Base-by-base conservation (phyloP, 2,888 invertebrate genomes). In the Epirrhoe alternata region DNA sequence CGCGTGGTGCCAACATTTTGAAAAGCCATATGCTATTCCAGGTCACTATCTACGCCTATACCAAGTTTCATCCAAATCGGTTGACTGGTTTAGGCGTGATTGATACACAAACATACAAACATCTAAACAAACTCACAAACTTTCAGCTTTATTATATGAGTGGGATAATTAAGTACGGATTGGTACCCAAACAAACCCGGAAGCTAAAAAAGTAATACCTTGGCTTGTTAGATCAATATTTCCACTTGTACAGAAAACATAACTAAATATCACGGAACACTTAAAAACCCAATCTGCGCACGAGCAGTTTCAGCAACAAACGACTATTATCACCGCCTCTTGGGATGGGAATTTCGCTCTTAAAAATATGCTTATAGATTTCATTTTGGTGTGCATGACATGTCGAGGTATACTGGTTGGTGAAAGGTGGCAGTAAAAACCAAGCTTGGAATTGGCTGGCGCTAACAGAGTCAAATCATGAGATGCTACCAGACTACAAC, bases 241-340 rank as follows among this genome's bases (percentile, higher is more conserved):
- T 12, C 4, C 24, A n/a, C 14, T 6, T 52, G 50, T 33, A 57
- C 59, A 60, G 53, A 53, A 66, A 53, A 53, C 57, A 64, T 66
- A 24, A 57, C 38, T 55, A 58, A 45, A 53, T 50, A 50, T 57
- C 61, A 74, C 73, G 70, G 70, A 74, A 71, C 68, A 72, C 77
- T 24, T 76, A 77, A 81, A 64, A 81, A 78, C 76, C 78, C 74
- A 82, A 82, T 82, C 80, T 80, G 77, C 77, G 72, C 74, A 71
- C 70, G 69, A 73, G 78, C 77, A 74, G 82, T 80, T 81, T 76
- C 73, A 77, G 79, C 76, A 84, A 83, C 80, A 81, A 75, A 78
- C 75, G 75, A 72, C 80, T 77, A 78, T 79, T 80, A 79, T 68
- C 65, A 51, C 78, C 72, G 78, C 38, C 68, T 58, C 53, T 56